phyloP scores from a whole-genome alignment of 2,797 vertebrate genomes.

The Bufotes viridis region DNA sequence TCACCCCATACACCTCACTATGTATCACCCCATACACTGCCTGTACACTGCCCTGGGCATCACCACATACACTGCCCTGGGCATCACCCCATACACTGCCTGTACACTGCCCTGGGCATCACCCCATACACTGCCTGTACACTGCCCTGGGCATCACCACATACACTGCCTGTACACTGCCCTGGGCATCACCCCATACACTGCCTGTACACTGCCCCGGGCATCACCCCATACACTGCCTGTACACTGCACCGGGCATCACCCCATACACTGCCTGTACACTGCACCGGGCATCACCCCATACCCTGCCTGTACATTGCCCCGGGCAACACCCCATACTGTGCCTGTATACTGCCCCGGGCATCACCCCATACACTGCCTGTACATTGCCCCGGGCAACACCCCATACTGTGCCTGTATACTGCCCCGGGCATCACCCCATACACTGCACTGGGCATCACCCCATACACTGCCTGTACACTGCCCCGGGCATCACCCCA shows the following conservation, averaged over 20 bases:
- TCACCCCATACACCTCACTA: background rate
- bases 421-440: no score
- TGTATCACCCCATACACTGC: background rate
- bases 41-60: no score
- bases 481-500: background rate
- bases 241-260: no score
- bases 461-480: background rate
- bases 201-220: no score
- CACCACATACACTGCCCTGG: background rate
- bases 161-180: background rate
- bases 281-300: no score
- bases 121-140: background rate
- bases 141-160: background rate
- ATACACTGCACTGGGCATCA: no score
- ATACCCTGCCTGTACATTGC: no score
- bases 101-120: background rate
- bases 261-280: background rate
- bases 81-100: background rate
- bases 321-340: no score
- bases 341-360: no score
- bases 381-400: background rate
- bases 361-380: background rate
- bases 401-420: background rate
- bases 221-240: background rate
- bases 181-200: background rate